Percentiles rank a stretch among this genome's conserved stretches.
Conservation (phyloP, 2,888 invertebrate species). For the Cosmia pyralina region DNA sequence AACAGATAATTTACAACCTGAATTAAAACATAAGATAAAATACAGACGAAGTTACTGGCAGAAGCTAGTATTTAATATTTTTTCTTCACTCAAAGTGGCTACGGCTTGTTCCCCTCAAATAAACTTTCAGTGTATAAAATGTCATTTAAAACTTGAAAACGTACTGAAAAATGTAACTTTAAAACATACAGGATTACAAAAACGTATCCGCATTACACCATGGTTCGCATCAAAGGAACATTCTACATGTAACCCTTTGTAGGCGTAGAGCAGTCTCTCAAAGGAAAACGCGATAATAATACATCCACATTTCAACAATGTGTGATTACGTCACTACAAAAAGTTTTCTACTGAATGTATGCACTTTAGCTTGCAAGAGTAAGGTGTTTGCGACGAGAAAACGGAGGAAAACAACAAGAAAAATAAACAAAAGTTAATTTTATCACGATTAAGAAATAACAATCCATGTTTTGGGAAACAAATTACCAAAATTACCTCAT, state of each 20-base stretch:
- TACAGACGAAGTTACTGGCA: background rate
- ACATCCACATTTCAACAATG: constrained; percentile 20
- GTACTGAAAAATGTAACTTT: background rate
- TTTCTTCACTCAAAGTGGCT: background rate
- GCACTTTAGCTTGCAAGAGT: background rate
- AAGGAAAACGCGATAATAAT: constrained; percentile 45
- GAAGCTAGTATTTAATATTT: background rate
- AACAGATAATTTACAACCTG: background rate
- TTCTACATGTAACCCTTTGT: constrained; percentile 30
- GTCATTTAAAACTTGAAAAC: background rate
- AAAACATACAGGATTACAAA: background rate
- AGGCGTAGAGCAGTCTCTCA: constrained; percentile 12
- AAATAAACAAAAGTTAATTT: background rate
- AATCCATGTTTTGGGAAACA: background rate
- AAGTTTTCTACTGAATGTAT: constrained; percentile 1
- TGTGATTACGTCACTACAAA: constrained; percentile 19
- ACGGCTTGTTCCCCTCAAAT: background rate
- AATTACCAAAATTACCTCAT: background rate
- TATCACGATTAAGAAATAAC: background rate
- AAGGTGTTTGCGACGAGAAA: background rate
- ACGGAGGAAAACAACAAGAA: too few relatives aligned
- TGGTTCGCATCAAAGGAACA: constrained; percentile 29
- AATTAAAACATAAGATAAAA: background rate
- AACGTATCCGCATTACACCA: constrained; percentile 1
- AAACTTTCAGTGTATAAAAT: background rate